Evolutionary conservation across 1,140 invertebrate genomes (phyloP).

Genomic region (Zaprionus capensis): DNA sequence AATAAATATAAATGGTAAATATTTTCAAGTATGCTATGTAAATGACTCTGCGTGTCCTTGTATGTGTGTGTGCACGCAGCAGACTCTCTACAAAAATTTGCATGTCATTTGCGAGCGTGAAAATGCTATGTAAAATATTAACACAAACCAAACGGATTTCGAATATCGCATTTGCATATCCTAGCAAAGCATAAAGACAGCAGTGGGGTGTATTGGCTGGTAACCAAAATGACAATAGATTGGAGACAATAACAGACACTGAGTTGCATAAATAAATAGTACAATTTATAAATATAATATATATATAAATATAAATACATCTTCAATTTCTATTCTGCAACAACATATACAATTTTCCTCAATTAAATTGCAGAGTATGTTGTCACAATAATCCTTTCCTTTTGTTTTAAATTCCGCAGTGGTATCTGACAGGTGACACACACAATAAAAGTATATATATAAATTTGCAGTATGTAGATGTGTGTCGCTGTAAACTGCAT

Average conservation of each 20-base stretch:
- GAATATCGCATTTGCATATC: slow-evolving; percentile 14
- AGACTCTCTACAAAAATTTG: slow-evolving; percentile 19
- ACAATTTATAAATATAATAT: too few relatives aligned
- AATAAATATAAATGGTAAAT: slow-evolving; percentile 49
- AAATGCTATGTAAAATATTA: slow-evolving; percentile 29
- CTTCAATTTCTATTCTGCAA: neutral
- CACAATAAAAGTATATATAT: slow-evolving; percentile 25
- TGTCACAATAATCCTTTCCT: neutral
- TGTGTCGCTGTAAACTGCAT: slow-evolving; percentile 7
- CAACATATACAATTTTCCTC: neutral
- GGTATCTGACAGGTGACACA: slow-evolving; percentile 62
- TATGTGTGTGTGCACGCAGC: neutral
- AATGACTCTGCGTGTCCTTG: neutral
- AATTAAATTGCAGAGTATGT: neutral
- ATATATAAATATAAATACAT: too few relatives aligned
- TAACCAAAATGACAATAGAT: neutral
- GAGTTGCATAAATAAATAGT: neutral
- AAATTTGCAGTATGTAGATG: slow-evolving; percentile 42
- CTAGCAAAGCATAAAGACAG: neutral
- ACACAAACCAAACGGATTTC: slow-evolving; percentile 27
- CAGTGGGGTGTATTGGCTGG: neutral
- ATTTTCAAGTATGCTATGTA: slow-evolving; percentile 19
- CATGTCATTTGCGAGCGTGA: slow-evolving; percentile 28
- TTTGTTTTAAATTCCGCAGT: slow-evolving; percentile 41
- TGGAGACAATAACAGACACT: too few relatives aligned